Evolutionary conservation across 1,140 invertebrate species (phyloP).

Genomic region (Drosophila pachea): DNA sequence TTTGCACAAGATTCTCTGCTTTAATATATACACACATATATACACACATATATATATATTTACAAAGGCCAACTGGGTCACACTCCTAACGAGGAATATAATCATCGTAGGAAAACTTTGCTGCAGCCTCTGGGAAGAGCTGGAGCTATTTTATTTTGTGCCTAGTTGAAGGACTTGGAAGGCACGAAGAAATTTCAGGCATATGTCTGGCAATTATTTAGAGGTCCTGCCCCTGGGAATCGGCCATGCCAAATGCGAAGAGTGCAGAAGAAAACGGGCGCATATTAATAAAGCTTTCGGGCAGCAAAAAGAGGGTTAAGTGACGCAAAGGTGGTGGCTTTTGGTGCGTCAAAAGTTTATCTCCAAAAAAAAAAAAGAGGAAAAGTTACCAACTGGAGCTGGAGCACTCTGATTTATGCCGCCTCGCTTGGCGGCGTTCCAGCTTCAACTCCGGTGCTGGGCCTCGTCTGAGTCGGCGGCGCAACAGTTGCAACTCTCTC

Average conservation of each 20-base stretch:
- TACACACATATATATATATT: too few species aligned
- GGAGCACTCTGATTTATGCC: slow-evolving; percentile 64
- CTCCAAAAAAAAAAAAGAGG: slow-evolving; percentile 34
- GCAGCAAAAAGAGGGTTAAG: slow-evolving; percentile 65
- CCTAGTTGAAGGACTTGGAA: not conserved
- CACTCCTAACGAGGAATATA: too few species aligned
- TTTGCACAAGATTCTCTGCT: too few species aligned
- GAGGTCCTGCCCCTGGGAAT: slow-evolving; percentile 40
- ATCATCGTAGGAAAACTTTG: not conserved
- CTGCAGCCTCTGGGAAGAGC: not conserved
- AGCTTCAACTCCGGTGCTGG: not conserved
- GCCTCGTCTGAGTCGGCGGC: slow-evolving; percentile 10
- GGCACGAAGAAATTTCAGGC: slow-evolving; percentile 33
- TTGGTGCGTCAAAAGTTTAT: slow-evolving; percentile 66
- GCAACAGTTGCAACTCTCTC: slow-evolving; percentile 75
- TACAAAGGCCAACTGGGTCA: too few species aligned
- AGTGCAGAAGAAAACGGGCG: slow-evolving; percentile 51
- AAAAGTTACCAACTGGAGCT: slow-evolving; percentile 41
- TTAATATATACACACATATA: too few species aligned
- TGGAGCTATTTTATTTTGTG: not conserved
- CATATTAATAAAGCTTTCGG: slow-evolving; percentile 65
- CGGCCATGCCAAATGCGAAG: slow-evolving; percentile 13
- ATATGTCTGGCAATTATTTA: slow-evolving; percentile 51
- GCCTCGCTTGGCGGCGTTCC: slow-evolving; percentile 49
- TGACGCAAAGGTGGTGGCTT: slow-evolving; percentile 59